Conservation (phyloP, 2,888 invertebrate species). For the Drosophila siamana region DNA sequence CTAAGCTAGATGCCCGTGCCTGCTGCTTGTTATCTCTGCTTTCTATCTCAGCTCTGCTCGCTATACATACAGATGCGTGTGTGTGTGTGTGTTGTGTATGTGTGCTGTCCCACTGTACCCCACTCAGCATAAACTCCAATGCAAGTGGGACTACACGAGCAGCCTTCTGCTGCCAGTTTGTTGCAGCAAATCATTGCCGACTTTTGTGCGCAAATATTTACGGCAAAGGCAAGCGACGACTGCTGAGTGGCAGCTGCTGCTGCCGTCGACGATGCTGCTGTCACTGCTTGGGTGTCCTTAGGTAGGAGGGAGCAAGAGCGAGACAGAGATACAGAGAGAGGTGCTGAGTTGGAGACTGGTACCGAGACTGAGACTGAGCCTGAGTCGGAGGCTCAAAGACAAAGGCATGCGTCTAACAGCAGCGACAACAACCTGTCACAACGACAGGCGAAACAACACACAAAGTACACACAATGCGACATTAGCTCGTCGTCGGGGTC, state of each 20-base stretch:
- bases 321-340: neutral
- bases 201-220: constrained; percentile 81
- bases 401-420: constrained; percentile 64
- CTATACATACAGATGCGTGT: constrained; percentile 7
- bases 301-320: constrained; percentile 14
- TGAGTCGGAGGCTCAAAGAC: constrained; percentile 42
- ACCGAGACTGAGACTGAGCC: too few relatives aligned
- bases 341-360: neutral
- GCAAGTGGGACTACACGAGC: constrained; percentile 22
- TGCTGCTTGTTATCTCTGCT: constrained; percentile 3
- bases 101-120: constrained; percentile 11
- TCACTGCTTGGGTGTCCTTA: constrained; percentile 18
- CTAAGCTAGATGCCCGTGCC: constrained; percentile 26
- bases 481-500: constrained; percentile 63
- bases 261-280: constrained; percentile 12
- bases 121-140: constrained; percentile 41
- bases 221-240: constrained; percentile 56
- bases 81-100: constrained; percentile 10
- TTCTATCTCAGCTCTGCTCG: neutral
- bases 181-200: constrained; percentile 80
- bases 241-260: constrained; percentile 75
- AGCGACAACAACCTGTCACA: constrained; percentile 75
- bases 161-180: constrained; percentile 48
- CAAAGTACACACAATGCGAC: constrained; percentile 67
- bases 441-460: constrained; percentile 42